Percentiles rank a stretch among this genome's conserved stretches.
These are phyloP conservation scores for Pseudolycoriella hygida DNA, from an alignment of 2,888 invertebrate species.

Conservation along the genomic window DNA sequence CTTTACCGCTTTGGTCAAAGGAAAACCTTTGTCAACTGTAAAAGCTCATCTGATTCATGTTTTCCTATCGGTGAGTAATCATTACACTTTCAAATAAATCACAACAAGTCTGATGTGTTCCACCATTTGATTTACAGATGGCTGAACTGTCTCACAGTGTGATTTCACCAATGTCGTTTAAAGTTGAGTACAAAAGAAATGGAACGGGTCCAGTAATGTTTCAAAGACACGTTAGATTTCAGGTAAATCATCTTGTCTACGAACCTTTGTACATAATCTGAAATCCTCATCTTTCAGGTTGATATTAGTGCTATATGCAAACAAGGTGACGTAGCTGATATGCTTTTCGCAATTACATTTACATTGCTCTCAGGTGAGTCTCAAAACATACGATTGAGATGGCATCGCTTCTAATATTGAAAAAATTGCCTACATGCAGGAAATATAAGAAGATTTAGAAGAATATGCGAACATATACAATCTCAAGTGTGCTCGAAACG, in stretches of 20 bases:
- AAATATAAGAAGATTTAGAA: slow-evolving; percentile 82
- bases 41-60: slow-evolving; percentile 98
- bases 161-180: slow-evolving; percentile 93
- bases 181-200: slow-evolving; percentile 92
- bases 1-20: slow-evolving; percentile 90
- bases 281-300: slow-evolving; percentile 61
- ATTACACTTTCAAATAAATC: background rate
- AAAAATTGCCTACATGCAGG: slow-evolving; percentile 39
- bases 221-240: slow-evolving; percentile 88
- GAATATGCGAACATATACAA: slow-evolving; percentile 94
- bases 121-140: slow-evolving; percentile 42
- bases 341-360: slow-evolving; percentile 85
- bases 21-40: slow-evolving; percentile 88
- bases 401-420: background rate
- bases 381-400: background rate
- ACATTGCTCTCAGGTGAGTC: slow-evolving; percentile 75
- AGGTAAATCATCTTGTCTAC: slow-evolving; percentile 42
- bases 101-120: background rate
- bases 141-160: slow-evolving; percentile 94
- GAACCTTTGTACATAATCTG: slow-evolving; percentile 28
- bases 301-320: slow-evolving; percentile 73
- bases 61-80: slow-evolving; percentile 66
- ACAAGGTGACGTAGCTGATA: slow-evolving; percentile 43
- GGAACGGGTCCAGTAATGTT: slow-evolving; percentile 92
- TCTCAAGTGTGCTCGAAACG: slow-evolving; percentile 51